These are phyloP conservation scores for Nyctalus aviator DNA, from an alignment of 2,797 vertebrate genomes.

Conservation along the genomic window DNA sequence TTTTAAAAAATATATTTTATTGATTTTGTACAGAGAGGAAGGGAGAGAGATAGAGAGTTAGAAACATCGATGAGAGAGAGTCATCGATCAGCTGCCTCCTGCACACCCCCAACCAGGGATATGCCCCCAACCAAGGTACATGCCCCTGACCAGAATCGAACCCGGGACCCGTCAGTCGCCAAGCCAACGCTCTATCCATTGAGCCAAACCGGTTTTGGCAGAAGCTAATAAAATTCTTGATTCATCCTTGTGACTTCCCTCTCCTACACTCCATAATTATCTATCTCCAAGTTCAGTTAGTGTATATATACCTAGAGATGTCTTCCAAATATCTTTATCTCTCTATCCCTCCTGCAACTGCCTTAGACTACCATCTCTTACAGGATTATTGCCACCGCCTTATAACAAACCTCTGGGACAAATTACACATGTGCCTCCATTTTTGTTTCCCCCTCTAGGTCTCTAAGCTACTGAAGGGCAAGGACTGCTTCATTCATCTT, in stretches of 20 bases:
- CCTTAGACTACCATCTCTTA: background rate
- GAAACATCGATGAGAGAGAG: no score
- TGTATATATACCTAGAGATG: background rate
- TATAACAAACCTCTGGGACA: background rate
- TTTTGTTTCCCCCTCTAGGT: background rate
- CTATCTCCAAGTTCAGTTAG: background rate
- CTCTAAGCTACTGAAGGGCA: background rate
- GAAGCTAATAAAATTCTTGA: background rate
- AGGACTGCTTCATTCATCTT: background rate
- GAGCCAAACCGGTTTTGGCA: no score
- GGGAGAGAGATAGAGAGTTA: no score
- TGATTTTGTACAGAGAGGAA: no score
- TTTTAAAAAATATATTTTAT: no score
- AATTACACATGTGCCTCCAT: background rate
- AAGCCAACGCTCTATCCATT: no score
- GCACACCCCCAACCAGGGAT: no score
- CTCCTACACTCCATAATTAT: background rate
- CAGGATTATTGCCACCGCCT: background rate
- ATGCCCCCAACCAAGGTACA: no score
- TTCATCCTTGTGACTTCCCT: background rate
- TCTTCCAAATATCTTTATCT: background rate
- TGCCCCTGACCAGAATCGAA: no score
- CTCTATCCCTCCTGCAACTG: background rate
- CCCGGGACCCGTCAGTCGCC: no score
- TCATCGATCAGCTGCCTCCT: no score